Evolutionary conservation across 2,797 vertebrate genomes (phyloP).

Genomic region (Pithecia hirsuta): DNA sequence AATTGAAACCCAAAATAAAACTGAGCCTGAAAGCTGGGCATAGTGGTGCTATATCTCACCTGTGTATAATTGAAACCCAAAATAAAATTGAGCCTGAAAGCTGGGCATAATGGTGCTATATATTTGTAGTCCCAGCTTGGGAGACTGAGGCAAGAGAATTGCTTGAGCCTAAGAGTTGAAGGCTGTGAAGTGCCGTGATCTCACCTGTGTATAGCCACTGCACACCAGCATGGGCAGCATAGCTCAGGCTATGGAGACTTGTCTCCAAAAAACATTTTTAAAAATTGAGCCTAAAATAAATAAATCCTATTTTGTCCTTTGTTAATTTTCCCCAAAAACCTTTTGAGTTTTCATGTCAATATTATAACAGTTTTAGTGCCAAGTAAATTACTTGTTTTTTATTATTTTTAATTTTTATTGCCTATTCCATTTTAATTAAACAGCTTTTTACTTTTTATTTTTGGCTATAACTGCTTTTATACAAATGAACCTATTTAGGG

Average conservation of each 20-base stretch:
- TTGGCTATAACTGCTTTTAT: not conserved
- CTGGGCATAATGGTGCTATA: not conserved
- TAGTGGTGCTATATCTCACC: too few relatives aligned
- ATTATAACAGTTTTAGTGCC: not conserved
- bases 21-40: not conserved
- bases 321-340: not conserved
- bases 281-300: not conserved
- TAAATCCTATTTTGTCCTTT: slow-evolving; percentile 15
- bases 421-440: slow-evolving; percentile 12
- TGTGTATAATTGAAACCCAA: not conserved
- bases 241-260: not conserved
- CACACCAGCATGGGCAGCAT: not conserved
- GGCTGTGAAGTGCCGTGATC: not conserved
- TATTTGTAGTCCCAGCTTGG: not conserved
- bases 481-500: not conserved
- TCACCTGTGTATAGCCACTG: not conserved
- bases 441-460: not conserved
- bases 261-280: not conserved
- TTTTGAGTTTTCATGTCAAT: slow-evolving; percentile 28
- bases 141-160: not conserved
- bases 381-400: not conserved
- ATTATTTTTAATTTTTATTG: not conserved
- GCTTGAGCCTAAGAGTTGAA: not conserved
- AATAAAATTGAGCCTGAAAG: slow-evolving; percentile 22
- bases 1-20: slow-evolving; percentile 29